Conservation (phyloP, 2,113 vertebrate genomes). For the Carollia perspicillata region DNA sequence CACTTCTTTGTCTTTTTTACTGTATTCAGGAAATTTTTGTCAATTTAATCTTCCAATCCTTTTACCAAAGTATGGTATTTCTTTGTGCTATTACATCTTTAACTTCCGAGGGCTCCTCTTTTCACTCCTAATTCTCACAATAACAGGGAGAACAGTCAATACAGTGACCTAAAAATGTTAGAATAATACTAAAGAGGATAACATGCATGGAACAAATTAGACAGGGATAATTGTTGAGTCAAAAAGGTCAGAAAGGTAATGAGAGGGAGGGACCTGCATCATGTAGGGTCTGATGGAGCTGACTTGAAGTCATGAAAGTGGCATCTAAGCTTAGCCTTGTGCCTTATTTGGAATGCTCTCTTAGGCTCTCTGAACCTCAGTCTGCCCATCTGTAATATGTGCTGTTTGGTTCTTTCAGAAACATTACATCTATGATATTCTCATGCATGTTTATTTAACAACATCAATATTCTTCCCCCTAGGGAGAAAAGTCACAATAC, state of each 20-base stretch:
- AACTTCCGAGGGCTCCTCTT: background rate
- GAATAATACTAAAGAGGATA: background rate
- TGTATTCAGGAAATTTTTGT: background rate
- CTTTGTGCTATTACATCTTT: background rate
- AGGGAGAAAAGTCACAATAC: background rate
- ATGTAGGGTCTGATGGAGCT: fast-evolving
- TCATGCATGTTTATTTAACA: background rate
- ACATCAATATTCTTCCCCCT: background rate
- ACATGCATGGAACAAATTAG: background rate
- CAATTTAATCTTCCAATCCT: background rate
- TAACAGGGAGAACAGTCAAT: background rate
- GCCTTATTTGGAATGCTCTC: background rate
- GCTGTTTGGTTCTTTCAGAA: background rate
- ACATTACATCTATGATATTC: background rate
- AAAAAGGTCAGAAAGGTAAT: background rate
- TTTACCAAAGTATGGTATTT: background rate
- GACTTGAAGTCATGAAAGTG: background rate
- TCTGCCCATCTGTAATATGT: background rate
- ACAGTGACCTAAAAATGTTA: background rate
- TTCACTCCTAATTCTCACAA: background rate
- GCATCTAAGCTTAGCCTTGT: background rate
- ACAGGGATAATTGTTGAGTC: background rate
- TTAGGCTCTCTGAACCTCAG: background rate
- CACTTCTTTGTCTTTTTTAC: background rate
- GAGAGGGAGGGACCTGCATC: background rate